Percentiles rank a stretch among this genome's conserved stretches.
Evolutionary conservation across 2,113 vertebrate genomes (phyloP).

Genomic region (Plestiodon gilberti): DNA sequence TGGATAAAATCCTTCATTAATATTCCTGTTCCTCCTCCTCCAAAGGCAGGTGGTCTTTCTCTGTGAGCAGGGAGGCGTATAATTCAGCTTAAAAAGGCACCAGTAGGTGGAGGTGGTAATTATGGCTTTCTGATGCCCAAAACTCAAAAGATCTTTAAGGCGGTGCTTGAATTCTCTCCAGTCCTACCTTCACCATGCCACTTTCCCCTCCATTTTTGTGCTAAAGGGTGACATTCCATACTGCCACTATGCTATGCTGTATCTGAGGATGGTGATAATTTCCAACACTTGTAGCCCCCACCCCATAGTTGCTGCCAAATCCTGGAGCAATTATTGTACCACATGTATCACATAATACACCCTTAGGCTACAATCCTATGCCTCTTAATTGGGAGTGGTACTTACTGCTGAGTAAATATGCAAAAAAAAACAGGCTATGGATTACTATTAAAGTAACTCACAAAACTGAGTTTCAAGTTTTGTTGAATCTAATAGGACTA

Average conservation of each 20-base stretch:
- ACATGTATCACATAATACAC: no score
- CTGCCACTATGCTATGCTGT: neutral
- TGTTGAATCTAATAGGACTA: neutral
- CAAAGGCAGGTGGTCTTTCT: no score
- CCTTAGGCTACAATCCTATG: neutral
- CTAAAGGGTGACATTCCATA: neutral
- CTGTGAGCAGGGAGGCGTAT: no score
- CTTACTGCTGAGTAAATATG: no score
- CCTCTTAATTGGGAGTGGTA: neutral
- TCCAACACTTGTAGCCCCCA: neutral
- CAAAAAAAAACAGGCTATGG: no score
- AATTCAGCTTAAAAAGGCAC: no score
- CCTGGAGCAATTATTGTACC: neutral
- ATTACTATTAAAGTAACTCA: neutral
- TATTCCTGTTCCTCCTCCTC: neutral
- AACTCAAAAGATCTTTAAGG: neutral
- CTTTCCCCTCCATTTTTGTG: neutral
- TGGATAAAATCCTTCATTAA: neutral
- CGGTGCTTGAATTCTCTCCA: neutral
- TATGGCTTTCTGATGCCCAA: neutral
- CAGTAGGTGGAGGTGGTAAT: neutral
- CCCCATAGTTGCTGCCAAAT: neutral
- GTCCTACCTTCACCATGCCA: neutral
- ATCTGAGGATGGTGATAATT: neutral
- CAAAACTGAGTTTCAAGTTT: neutral